Evolutionary conservation across 2,888 invertebrate genomes (phyloP).

Genomic region (Epinotia nisella): DNA sequence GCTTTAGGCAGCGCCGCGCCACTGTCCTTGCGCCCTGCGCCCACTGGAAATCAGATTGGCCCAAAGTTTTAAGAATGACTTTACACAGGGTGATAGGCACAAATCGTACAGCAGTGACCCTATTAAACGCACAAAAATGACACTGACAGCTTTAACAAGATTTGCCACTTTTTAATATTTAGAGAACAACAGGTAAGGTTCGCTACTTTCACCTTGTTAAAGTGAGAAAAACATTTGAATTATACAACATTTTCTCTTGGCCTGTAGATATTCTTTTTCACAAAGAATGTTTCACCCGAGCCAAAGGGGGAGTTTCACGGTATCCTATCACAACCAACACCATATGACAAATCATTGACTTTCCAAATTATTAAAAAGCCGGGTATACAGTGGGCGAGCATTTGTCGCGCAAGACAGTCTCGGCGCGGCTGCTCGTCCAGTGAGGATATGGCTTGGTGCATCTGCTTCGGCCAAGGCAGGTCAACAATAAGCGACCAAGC

Average conservation of each 20-base stretch:
- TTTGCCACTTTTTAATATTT: background rate
- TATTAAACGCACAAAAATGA: background rate
- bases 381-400: too few relatives aligned
- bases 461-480: too few relatives aligned
- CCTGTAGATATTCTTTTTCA: background rate
- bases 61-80: too few relatives aligned
- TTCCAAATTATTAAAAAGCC: background rate
- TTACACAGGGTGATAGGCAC: background rate
- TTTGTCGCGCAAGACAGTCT: too few relatives aligned
- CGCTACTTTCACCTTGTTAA: background rate
- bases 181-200: background rate
- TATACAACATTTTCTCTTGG: background rate
- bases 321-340: slow-evolving; percentile 3
- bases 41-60: slow-evolving; percentile 46
- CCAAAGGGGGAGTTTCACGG: background rate
- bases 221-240: background rate
- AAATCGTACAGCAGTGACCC: background rate
- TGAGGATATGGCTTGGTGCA: too few relatives aligned
- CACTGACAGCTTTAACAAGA: background rate
- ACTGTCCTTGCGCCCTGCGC: slow-evolving; percentile 72
- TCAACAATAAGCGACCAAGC: too few relatives aligned
- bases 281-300: too few relatives aligned
- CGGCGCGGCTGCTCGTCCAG: too few relatives aligned
- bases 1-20: slow-evolving; percentile 69
- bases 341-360: background rate